phyloP scores from a whole-genome alignment of 37 sponge, comb jelly and placozoan genomes.

The Tethya wilhelma region DNA sequence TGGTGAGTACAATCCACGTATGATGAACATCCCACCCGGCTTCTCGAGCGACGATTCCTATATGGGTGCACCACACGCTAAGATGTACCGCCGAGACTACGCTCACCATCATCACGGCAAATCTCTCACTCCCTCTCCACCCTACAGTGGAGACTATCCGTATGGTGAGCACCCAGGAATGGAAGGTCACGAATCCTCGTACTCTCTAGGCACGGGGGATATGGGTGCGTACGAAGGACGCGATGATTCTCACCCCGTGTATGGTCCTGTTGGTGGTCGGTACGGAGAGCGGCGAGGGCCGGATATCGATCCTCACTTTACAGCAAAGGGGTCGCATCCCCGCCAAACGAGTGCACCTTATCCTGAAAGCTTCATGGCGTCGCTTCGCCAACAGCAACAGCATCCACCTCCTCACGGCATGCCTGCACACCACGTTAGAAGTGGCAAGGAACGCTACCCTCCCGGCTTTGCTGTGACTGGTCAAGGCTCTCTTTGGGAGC shows the following conservation, averaged over 20 bases:
- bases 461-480: background rate
- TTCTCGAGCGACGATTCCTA: background rate
- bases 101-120: constrained; percentile 5
- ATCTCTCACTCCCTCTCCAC: constrained; percentile 25
- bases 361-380: background rate
- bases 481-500: background rate
- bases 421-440: background rate
- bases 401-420: background rate
- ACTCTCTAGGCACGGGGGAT: background rate
- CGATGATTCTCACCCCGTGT: too few species aligned
- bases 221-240: background rate
- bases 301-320: background rate
- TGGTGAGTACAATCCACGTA: background rate
- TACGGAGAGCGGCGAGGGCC: background rate
- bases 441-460: background rate
- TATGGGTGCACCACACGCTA: background rate
- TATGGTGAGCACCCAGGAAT: background rate
- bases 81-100: constrained; percentile 1
- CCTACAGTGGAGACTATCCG: background rate
- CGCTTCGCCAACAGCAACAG: background rate
- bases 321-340: background rate
- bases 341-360: too few species aligned
- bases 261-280: background rate
- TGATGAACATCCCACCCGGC: background rate
- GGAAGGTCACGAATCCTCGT: background rate